Percentiles rank a stretch among this genome's conserved stretches.
Evolutionary conservation across 2,888 invertebrate genomes (phyloP).

Genomic region (Anticlea derivata): DNA sequence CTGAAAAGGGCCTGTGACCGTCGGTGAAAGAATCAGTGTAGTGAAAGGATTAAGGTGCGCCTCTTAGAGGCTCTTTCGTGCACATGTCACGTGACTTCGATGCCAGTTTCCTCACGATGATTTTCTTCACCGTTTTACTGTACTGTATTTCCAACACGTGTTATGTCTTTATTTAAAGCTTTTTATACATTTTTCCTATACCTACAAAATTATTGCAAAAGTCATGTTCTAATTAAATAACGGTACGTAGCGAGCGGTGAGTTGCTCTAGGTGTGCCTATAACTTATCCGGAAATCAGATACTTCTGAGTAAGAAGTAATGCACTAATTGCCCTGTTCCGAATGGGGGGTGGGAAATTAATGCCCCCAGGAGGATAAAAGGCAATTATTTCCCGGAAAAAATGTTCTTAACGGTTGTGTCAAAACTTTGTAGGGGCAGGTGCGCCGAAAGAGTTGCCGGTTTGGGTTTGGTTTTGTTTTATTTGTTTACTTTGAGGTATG

Average conservation of each 20-base stretch:
- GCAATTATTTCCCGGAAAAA: constrained; percentile 74
- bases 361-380: constrained; percentile 71
- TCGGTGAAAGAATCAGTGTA: too few relatives aligned
- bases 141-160: too few relatives aligned
- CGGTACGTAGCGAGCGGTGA: background rate
- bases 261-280: constrained; percentile 34
- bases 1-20: too few relatives aligned
- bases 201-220: too few relatives aligned
- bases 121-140: too few relatives aligned
- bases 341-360: constrained; percentile 76
- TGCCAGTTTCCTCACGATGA: too few relatives aligned
- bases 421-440: constrained; percentile 76
- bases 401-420: constrained; percentile 64
- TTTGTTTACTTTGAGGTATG: constrained; percentile 35
- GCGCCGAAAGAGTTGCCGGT: constrained; percentile 59
- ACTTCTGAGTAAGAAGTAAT: constrained; percentile 63
- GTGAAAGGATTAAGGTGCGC: too few relatives aligned
- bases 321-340: constrained; percentile 74
- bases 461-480: constrained; percentile 37
- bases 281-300: constrained; percentile 44
- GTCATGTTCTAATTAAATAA: too few relatives aligned
- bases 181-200: too few relatives aligned
- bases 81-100: too few relatives aligned
- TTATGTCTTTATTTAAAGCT: too few relatives aligned
- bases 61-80: too few relatives aligned